phyloP scores from a whole-genome alignment of 2,888 invertebrate genomes.

The Penaeus monodon region DNA sequence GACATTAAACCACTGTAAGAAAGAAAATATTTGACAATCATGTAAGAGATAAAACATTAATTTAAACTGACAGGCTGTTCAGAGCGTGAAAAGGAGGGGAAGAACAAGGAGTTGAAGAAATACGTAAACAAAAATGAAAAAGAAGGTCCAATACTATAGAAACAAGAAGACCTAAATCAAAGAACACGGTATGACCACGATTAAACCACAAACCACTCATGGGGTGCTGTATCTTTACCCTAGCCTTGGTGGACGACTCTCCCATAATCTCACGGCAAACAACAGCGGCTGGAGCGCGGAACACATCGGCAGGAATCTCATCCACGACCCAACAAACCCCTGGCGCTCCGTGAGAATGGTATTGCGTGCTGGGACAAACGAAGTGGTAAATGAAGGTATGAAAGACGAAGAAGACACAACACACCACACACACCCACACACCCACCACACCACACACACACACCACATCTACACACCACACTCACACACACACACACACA shows the following conservation, averaged over 20 bases:
- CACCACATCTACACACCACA: too few relatives aligned
- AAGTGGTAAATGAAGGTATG: too few relatives aligned
- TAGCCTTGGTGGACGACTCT: background rate
- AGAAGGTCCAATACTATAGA: too few relatives aligned
- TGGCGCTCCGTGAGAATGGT: slow-evolving; percentile 12
- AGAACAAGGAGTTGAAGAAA: background rate
- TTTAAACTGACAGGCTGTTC: background rate
- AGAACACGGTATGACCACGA: too few relatives aligned
- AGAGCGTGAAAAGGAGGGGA: background rate
- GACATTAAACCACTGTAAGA: slow-evolving; percentile 8
- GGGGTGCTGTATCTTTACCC: background rate
- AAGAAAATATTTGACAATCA: background rate
- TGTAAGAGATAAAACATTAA: background rate
- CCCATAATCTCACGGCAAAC: slow-evolving; percentile 7
- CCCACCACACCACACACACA: too few relatives aligned
- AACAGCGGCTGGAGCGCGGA: background rate
- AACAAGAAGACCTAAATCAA: too few relatives aligned
- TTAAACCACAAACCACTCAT: background rate
- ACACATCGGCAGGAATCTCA: slow-evolving; percentile 11
- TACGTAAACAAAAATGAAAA: too few relatives aligned
- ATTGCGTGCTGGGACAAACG: background rate
- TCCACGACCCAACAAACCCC: slow-evolving; percentile 23
- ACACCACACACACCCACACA: too few relatives aligned
- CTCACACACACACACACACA: too few relatives aligned
- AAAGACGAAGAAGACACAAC: too few relatives aligned